Evolutionary conservation across 2,113 vertebrate species (phyloP).

Genomic region (Dasyprocta punctata): DNA sequence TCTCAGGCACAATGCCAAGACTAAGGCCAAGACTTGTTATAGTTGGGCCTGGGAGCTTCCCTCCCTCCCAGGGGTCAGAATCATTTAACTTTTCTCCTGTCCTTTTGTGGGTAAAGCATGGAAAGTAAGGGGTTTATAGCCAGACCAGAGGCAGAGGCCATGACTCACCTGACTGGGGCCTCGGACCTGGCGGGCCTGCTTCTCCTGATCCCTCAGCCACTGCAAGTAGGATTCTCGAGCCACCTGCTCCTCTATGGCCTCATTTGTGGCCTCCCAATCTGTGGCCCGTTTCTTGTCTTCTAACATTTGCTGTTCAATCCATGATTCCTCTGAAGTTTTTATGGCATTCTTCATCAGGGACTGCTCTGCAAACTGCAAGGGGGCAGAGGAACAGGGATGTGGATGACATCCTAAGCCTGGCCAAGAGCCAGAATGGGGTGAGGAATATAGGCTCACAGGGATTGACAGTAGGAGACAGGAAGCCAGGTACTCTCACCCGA

Average conservation of each 20-base stretch:
- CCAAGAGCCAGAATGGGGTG: constrained; percentile 27
- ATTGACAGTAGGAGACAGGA: neutral
- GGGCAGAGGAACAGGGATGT: constrained; percentile 5
- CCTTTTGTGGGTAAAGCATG: neutral
- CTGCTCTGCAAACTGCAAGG: constrained; percentile 91
- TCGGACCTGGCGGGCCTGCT: constrained; percentile 93
- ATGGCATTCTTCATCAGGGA: constrained; percentile 97
- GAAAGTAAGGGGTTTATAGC: neutral
- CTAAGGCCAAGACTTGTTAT: neutral
- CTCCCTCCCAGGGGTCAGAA: constrained; percentile 29
- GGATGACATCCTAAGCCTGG: neutral
- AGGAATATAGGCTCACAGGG: neutral
- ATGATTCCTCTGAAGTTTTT: constrained; percentile 97
- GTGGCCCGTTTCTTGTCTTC: constrained; percentile 97
- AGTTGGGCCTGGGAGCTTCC: neutral
- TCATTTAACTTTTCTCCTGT: neutral
- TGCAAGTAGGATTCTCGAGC: constrained; percentile 96
- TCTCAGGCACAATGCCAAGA: constrained; percentile 48
- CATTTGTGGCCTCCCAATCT: constrained; percentile 98
- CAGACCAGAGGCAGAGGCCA: neutral
- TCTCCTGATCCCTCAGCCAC: constrained; percentile 97
- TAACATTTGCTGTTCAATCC: constrained; percentile 98
- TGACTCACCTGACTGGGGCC: constrained; percentile 69
- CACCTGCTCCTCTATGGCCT: constrained; percentile 97
- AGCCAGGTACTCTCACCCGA: constrained; percentile 24